A percentile compares a stretch with the other conserved stretches of the same genome.
Conservation (phyloP, 2,797 vertebrate species). For the Phoebastria nigripes region DNA sequence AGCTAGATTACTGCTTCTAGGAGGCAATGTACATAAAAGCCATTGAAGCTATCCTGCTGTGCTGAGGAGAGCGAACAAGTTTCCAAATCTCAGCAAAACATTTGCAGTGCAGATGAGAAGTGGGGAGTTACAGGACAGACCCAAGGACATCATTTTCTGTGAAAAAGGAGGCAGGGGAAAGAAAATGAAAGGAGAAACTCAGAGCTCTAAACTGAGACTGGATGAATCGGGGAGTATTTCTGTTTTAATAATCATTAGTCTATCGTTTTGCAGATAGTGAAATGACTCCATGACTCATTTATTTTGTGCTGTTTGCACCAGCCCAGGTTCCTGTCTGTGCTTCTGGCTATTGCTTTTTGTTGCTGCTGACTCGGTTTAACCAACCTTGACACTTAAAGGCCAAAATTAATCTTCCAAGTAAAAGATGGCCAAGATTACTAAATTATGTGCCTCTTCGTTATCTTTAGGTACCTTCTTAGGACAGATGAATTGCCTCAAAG, state of each 20-base stretch:
- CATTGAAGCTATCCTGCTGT: not conserved
- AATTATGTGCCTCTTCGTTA: slow-evolving; percentile 61
- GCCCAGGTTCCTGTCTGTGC: slow-evolving; percentile 23
- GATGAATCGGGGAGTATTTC: slow-evolving; percentile 8
- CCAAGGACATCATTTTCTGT: not conserved
- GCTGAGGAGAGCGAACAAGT: not conserved
- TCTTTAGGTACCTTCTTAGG: slow-evolving; percentile 53
- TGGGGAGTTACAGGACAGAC: not conserved
- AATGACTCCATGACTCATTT: slow-evolving; percentile 13
- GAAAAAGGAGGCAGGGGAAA: not conserved
- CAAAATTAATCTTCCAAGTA: slow-evolving; percentile 68
- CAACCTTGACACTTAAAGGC: slow-evolving; percentile 62
- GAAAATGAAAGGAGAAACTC: not conserved
- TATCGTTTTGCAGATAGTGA: slow-evolving; percentile 31
- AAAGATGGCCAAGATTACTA: slow-evolving; percentile 56
- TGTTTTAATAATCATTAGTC: slow-evolving; percentile 63
- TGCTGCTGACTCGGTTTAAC: slow-evolving; percentile 56
- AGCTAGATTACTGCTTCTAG: rapidly evolving
- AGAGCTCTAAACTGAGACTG: not conserved
- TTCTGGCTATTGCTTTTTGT: not conserved
- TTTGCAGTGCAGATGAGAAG: not conserved
- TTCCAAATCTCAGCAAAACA: not conserved
- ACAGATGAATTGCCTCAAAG: slow-evolving; percentile 54
- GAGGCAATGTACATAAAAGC: rapidly evolving
- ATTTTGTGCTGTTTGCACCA: slow-evolving; percentile 6